Percentiles rank a stretch among this genome's conserved stretches.
These are phyloP conservation scores for Denticeps clupeoides DNA, from an alignment of 2,797 vertebrate genomes.

Conservation along the genomic window DNA sequence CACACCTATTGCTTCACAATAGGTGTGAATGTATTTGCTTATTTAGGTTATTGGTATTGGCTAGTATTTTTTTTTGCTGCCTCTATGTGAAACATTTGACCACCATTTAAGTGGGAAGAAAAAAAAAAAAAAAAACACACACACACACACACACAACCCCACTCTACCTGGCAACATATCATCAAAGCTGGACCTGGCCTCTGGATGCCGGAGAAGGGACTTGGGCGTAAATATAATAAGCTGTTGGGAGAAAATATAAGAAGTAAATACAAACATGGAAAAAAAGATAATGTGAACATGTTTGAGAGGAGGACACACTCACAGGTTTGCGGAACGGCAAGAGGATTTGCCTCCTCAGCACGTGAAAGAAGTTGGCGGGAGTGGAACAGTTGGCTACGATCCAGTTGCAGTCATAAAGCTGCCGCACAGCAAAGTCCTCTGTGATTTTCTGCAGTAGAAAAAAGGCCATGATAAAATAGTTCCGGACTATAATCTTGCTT, in stretches of 20 bases:
- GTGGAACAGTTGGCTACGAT: slow-evolving; percentile 86
- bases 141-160: too few species aligned
- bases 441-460: slow-evolving; percentile 52
- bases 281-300: not conserved
- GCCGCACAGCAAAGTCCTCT: slow-evolving; percentile 70
- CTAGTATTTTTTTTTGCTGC: too few species aligned
- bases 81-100: too few species aligned
- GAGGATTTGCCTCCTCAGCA: slow-evolving; percentile 85
- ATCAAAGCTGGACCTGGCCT: slow-evolving; percentile 84
- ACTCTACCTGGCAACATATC: slow-evolving; percentile 90
- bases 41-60: too few species aligned
- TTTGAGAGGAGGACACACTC: slow-evolving; percentile 30
- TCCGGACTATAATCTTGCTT: too few species aligned
- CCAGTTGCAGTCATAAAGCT: slow-evolving; percentile 91
- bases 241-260: slow-evolving; percentile 38
- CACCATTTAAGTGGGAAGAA: too few species aligned
- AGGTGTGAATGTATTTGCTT: too few species aligned
- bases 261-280: not conserved
- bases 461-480: too few species aligned
- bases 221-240: slow-evolving; percentile 90
- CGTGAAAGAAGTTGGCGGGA: slow-evolving; percentile 86
- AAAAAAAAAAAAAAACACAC: not conserved
- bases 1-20: too few species aligned
- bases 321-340: slow-evolving; percentile 90
- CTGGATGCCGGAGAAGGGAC: slow-evolving; percentile 83